Conservation (phyloP, 2,888 invertebrate genomes). For the Metalampra italica region DNA sequence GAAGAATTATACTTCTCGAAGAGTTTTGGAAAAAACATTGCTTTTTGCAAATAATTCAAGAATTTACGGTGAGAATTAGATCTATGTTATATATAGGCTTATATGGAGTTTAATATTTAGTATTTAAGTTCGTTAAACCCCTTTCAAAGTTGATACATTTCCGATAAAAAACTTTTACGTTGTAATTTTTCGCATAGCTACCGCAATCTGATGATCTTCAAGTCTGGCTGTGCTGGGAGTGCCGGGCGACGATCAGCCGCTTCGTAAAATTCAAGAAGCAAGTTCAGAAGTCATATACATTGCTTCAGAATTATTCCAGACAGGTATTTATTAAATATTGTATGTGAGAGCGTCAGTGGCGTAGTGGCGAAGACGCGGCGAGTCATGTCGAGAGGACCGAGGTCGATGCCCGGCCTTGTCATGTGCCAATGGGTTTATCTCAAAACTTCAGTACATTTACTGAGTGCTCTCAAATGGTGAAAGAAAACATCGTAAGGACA, state of each 20-base stretch:
- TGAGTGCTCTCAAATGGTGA: too few species aligned
- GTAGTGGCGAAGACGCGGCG: too few species aligned
- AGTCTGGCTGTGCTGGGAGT: conserved; percentile 55
- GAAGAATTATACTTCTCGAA: conserved; percentile 42
- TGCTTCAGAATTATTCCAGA: conserved; percentile 28
- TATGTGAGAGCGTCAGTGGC: neutral
- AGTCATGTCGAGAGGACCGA: too few species aligned
- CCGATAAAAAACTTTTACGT: too few species aligned
- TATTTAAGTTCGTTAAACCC: too few species aligned
- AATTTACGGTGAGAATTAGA: conserved; percentile 41
- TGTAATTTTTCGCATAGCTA: too few species aligned
- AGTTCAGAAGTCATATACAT: conserved; percentile 34
- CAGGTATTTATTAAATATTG: conserved; percentile 23
- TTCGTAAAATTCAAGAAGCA: conserved; percentile 45
- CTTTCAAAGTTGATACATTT: too few species aligned
- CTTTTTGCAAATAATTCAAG: conserved; percentile 47
- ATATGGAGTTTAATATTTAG: too few species aligned
- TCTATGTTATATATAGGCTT: neutral
- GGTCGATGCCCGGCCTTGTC: too few species aligned
- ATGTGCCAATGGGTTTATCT: too few species aligned
- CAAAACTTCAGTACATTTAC: too few species aligned
- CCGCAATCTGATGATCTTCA: neutral
- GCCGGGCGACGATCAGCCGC: conserved; percentile 34
- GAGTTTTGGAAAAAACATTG: conserved; percentile 34
- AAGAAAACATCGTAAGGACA: too few species aligned